Base-by-base conservation (phyloP, 1,140 invertebrate genomes). In the Argopecten irradians region DNA sequence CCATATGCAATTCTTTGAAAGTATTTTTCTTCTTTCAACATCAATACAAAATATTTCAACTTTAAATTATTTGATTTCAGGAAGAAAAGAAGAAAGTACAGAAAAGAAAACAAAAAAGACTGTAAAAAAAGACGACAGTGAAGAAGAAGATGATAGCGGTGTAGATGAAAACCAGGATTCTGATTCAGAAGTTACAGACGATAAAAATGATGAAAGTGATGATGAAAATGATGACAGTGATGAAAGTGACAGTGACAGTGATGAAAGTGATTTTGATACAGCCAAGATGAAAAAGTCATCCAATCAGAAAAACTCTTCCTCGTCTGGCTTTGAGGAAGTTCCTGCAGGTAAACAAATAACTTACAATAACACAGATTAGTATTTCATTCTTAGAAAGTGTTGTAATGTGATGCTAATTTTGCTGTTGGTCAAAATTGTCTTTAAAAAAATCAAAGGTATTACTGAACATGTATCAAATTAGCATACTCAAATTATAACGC, bases 321-420 rank as follows among this genome's bases (percentile, higher is more conserved):
- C 89, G 90, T 96, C 96, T 92, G 96, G 96, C 16, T 97, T 97
- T 95, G 97, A 97, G 96, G 95, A 97, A 89, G 97, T 97, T 7
- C 91, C 93, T 16, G 46, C 84, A 33, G 87, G 90, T 85, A 71
- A 16, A n/a, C 28, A 19, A 16, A n/a, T n/a, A 55, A 55, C 7
- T 71, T 28, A 71, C 1, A 71, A 16, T 46, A 11, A 71, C 55
- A 16, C 55, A 71, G n/a, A 16, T 28, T 71, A 5, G 55, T n/a
- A 19, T n/a, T n/a, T n/a, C n/a, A n/a, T n/a, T n/a, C n/a, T n/a
- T n/a, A n/a, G n/a, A n/a, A n/a, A n/a, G n/a, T n/a, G n/a, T n/a
- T n/a, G n/a, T n/a, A n/a, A n/a, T n/a, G n/a, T n/a, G n/a, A n/a
- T n/a, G n/a, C n/a, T n/a, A n/a, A n/a, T n/a, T n/a, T n/a, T n/a